Evolutionary conservation across 1,140 invertebrate genomes (phyloP), one percentile per base, ranked within the genome.

Genomic region (Drosophila ananassae): DNA sequence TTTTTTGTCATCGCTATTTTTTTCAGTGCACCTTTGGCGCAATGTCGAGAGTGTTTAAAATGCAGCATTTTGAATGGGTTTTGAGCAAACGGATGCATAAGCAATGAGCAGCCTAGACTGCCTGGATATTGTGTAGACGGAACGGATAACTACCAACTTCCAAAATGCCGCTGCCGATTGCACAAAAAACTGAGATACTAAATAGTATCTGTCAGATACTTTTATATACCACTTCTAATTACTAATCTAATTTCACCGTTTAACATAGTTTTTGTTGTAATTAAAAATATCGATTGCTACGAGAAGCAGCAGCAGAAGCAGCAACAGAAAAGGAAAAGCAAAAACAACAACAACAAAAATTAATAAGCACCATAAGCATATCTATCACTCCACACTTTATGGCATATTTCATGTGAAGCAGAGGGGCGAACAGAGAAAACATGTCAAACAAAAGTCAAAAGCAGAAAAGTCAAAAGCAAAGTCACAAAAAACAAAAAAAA

Each of bases 271-370:
- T 67, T 67, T 48, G 34, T 34, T 73, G 74, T 77, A 80, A 84
- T 85, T 77, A 77, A 85, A 85, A 68, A 69, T 85, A 84, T 84
- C 80, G 80, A 84, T 84, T 84, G 17, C 17, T 17, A 17, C 17
- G 17, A 17, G 17, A 17, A 17, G 17, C 17, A 17, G 17, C 17
- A 17, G 17, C 17, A 17, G 17, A 17, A 17, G 17, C 17, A 17
- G 17, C 17, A 17, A 1, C 17, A 17, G 17, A 17, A 17, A 17
- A 17, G 17, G 17, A 17, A 17, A 17, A 17, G 17, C 17, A 51
- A 67, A 44, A 46, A 81, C 44, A 22, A 50, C 12, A 50, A 30
- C 78, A 54, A 62, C 44, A 76, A 75, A 77, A 73, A 73, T 44
- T 80, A 81, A 77, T 67, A 76, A 71, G 56, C 78, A 77, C 17